Base-by-base conservation (phyloP, 2,888 invertebrate genomes). In the Willowsia nigromaculata region DNA sequence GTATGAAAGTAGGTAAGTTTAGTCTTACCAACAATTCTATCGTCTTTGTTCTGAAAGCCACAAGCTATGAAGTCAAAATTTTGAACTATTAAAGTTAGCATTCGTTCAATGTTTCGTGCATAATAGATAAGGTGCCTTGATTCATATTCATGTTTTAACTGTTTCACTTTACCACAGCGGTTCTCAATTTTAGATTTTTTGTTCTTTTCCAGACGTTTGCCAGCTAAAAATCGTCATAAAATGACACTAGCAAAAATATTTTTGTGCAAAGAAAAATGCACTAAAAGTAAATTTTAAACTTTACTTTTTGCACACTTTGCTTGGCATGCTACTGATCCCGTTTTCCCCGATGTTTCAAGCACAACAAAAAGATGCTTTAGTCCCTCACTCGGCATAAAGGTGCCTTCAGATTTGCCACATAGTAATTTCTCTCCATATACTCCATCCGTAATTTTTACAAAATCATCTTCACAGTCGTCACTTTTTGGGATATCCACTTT, bases 1-100 rank as follows among this genome's bases (percentile, higher is more conserved):
- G n/a, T n/a, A n/a, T n/a, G n/a, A n/a, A n/a, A n/a, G n/a, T n/a
- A n/a, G n/a, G 9, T 59, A 3, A 25, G 7, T 47, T 37, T n/a
- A 25, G 3, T 27, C 82, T 50, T 59, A 81, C 80, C 90, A 1
- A 92, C 91, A 37, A 92, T 91, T 11, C 91, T 76, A 53, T 91
- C 91, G 47, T 90, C 86, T 33, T 86, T 83, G 50, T 91, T 91
- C 53, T 89, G 91, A 0, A 91, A 47, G 0, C 92, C 92, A 62
- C 92, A 92, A 33, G 89, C 91, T 91, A 15, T 2, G 56, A 78
- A 30, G 3, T 22, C 47, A 43, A 78, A 59, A 40, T 33, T 22
- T 30, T 56, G 33, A n/a, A 40, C 25, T 2, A 47, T 33, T 25
- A 33, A n/a, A n/a, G n/a, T n/a, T n/a, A n/a, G n/a, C n/a, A n/a